Percentiles rank a stretch among this genome's conserved stretches.
These are phyloP conservation scores for Paraescarpia echinospica DNA, from an alignment of 1,140 invertebrate genomes.

Conservation along the genomic window DNA sequence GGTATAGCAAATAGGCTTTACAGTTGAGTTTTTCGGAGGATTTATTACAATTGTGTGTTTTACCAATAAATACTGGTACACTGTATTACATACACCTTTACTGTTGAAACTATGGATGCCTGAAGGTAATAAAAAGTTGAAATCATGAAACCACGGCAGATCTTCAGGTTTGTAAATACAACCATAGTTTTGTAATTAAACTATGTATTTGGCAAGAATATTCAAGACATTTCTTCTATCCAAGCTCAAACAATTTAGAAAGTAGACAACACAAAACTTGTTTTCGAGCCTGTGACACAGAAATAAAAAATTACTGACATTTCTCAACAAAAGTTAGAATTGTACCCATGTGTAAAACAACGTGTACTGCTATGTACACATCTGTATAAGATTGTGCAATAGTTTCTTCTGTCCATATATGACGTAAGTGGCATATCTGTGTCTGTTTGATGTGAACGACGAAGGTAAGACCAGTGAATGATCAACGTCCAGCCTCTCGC, in stretches of 20 bases:
- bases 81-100: too few species aligned
- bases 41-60: too few species aligned
- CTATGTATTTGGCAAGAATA: background rate
- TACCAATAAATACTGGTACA: too few species aligned
- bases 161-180: too few species aligned
- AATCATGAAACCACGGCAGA: too few species aligned
- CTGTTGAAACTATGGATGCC: too few species aligned
- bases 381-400: slow-evolving; percentile 15
- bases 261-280: background rate
- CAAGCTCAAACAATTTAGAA: background rate
- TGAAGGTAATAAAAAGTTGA: too few species aligned
- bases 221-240: background rate
- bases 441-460: background rate
- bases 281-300: background rate
- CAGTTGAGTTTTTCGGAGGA: background rate
- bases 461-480: background rate
- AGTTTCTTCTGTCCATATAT: slow-evolving; percentile 20
- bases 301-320: background rate
- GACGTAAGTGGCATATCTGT: slow-evolving; percentile 15
- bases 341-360: background rate
- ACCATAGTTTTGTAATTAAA: too few species aligned
- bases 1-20: background rate
- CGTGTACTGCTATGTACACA: slow-evolving; percentile 11
- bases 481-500: slow-evolving; percentile 13
- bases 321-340: background rate